These are phyloP conservation scores for Corydoras sp. DNA, from an alignment of 2,113 vertebrate species.

Conservation along the genomic window DNA sequence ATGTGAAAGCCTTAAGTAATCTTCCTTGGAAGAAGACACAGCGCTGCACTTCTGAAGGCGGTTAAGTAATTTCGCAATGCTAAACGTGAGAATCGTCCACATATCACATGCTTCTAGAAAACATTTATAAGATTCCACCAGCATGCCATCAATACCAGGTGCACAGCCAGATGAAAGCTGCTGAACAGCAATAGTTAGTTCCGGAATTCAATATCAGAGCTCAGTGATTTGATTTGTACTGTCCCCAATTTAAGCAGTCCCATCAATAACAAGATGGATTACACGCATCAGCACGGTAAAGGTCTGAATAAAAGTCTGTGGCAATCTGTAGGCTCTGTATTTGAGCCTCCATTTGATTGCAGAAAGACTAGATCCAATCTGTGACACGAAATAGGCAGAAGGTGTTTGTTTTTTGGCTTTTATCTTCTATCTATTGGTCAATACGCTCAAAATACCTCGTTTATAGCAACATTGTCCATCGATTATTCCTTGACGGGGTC, in stretches of 20 bases:
- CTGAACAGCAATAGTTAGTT: constrained; percentile 34
- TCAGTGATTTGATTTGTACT: constrained; percentile 33
- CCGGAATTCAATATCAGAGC: constrained; percentile 32
- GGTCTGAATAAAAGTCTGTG: constrained; percentile 5
- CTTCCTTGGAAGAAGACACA: constrained; percentile 3
- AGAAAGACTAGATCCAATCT: constrained; percentile 3
- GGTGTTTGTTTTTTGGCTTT: neutral
- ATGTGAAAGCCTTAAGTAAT: neutral
- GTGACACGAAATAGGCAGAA: constrained; percentile 9
- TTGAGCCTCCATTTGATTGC: constrained; percentile 6
- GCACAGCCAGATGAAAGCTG: constrained; percentile 29
- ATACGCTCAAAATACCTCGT: neutral
- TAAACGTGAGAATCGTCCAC: constrained; percentile 14
- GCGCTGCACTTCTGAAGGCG: neutral
- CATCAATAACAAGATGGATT: constrained; percentile 35
- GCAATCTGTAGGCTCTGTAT: constrained; percentile 14
- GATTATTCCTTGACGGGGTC: neutral
- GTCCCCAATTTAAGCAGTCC: constrained; percentile 30
- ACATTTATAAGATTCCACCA: constrained; percentile 20
- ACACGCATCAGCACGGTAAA: constrained; percentile 11
- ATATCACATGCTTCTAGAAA: constrained; percentile 13
- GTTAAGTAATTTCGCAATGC: constrained; percentile 1
- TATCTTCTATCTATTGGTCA: neutral
- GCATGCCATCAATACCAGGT: constrained; percentile 19
- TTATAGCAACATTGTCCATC: neutral